A percentile compares a stretch with the other conserved stretches of the same genome.
Conservation (phyloP, 1,140 invertebrate genomes). For the Hypsibius dujardini region DNA sequence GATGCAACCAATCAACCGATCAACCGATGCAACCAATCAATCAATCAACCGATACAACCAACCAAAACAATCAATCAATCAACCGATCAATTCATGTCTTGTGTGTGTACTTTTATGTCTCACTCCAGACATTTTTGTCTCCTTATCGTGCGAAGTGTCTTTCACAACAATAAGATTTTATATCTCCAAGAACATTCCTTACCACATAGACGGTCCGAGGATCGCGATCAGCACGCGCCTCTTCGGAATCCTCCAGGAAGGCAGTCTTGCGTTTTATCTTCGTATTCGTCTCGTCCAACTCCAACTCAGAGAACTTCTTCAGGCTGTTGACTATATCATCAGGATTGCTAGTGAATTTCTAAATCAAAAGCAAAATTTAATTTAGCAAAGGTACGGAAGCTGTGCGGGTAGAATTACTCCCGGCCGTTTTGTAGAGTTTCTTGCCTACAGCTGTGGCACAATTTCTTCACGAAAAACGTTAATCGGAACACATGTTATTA, state of each 20-base stretch:
- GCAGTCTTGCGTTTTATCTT: slow-evolving; percentile 53
- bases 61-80: slow-evolving; percentile 17
- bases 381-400: too few relatives aligned
- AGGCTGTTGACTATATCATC: slow-evolving; percentile 54
- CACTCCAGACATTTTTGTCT: slow-evolving; percentile 8
- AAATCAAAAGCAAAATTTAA: too few relatives aligned
- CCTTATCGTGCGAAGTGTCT: slow-evolving; percentile 25
- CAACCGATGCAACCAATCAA: too few relatives aligned
- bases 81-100: too few relatives aligned
- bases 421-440: too few relatives aligned
- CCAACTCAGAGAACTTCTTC: slow-evolving; percentile 48
- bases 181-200: slow-evolving; percentile 35
- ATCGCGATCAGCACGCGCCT: slow-evolving; percentile 55
- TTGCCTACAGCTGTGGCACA: too few relatives aligned
- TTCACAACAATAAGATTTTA: not conserved
- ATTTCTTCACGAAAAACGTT: too few relatives aligned
- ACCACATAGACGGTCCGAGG: slow-evolving; percentile 65
- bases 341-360: slow-evolving; percentile 45
- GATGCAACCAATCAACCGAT: not conserved
- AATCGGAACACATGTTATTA: too few relatives aligned
- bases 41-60: too few relatives aligned
- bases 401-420: too few relatives aligned
- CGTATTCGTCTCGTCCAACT: slow-evolving; percentile 61
- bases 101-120: too few relatives aligned
- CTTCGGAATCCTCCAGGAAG: slow-evolving; percentile 63